Percentiles rank a stretch among this genome's conserved stretches.
phyloP scores from a whole-genome alignment of 2,888 invertebrate genomes.

The Mantis religiosa region DNA sequence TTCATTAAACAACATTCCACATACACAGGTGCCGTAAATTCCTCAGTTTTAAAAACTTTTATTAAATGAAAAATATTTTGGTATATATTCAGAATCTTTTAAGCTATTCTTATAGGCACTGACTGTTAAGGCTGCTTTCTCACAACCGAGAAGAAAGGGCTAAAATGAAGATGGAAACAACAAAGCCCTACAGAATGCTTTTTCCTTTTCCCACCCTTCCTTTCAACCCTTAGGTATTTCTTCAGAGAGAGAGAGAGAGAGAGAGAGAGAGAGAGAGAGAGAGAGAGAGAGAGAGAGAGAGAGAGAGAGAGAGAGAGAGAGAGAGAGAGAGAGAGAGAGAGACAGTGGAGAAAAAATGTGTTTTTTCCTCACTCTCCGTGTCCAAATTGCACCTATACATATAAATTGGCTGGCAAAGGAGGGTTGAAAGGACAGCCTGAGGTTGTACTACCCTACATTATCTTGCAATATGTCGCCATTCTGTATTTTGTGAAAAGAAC shows the following conservation, averaged over 20 bases:
- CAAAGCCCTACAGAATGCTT: neutral
- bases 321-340: neutral
- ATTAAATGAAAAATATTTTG: neutral
- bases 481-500: neutral
- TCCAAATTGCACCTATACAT: conserved; percentile 18
- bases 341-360: neutral
- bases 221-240: neutral
- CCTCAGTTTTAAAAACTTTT: neutral
- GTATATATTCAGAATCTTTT: neutral
- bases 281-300: neutral
- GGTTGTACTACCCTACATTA: neutral
- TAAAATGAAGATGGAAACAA: neutral
- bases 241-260: neutral
- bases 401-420: conserved; percentile 4
- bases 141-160: neutral
- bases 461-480: conserved; percentile 12
- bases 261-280: neutral
- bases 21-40: neutral
- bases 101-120: neutral
- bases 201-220: neutral
- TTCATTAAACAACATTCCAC: too few relatives aligned
- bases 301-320: neutral
- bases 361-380: neutral
- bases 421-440: neutral
- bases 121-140: neutral